Evolutionary conservation across 2,797 vertebrate species (phyloP).

Genomic region (Tapera naevia): DNA sequence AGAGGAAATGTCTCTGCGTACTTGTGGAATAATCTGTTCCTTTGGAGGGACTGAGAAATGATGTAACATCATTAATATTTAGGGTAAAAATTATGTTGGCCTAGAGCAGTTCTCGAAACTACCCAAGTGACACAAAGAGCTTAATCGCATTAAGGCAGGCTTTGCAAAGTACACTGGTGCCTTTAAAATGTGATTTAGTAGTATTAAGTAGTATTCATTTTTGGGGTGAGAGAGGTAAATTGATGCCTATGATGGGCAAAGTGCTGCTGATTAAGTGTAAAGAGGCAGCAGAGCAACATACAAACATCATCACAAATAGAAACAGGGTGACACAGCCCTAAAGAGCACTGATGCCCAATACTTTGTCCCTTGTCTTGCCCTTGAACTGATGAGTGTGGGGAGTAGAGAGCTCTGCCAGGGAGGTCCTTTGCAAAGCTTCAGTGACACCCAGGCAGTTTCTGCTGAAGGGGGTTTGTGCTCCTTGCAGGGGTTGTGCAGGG

Average conservation of each 20-base stretch:
- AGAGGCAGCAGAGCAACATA: neutral
- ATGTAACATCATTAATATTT: slow-evolving; percentile 27
- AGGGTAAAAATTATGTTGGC: neutral
- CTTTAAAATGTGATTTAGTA: neutral
- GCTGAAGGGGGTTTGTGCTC: neutral
- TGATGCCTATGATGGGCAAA: neutral
- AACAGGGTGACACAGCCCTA: neutral
- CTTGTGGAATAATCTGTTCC: neutral
- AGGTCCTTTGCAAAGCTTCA: neutral
- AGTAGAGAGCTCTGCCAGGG: neutral
- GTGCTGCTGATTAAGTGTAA: neutral
- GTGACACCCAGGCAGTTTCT: rapidly evolving
- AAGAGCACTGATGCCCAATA: neutral
- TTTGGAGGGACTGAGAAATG: slow-evolving; percentile 4
- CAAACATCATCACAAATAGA: neutral
- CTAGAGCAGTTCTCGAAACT: neutral
- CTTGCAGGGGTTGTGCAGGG: neutral
- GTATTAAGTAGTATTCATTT: neutral
- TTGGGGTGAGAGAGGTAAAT: neutral
- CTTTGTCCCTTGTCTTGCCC: neutral
- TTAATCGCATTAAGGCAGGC: neutral
- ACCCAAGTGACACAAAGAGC: neutral
- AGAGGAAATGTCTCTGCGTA: neutral
- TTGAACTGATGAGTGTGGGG: neutral
- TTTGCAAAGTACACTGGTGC: neutral